Percentiles rank a stretch among this genome's conserved stretches.
phyloP scores from a whole-genome alignment of 1,140 invertebrate species.

The Drosophila paulistorum region DNA sequence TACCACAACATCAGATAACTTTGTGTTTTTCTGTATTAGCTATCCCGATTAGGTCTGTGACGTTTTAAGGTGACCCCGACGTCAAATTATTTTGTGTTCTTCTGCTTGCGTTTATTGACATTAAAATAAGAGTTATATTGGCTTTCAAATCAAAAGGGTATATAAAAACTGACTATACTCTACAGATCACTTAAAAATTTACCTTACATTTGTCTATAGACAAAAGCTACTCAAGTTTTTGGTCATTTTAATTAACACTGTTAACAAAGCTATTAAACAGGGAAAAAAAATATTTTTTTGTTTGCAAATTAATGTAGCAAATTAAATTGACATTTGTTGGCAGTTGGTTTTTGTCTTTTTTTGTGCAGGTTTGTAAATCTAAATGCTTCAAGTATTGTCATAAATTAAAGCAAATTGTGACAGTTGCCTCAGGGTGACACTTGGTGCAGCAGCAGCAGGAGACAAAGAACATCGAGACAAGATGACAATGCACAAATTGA shows the following conservation, averaged over 20 bases:
- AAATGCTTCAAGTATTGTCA: slow-evolving; percentile 32
- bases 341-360: slow-evolving; percentile 9
- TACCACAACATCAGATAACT: too few species aligned
- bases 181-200: slow-evolving; percentile 11
- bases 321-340: slow-evolving; percentile 38
- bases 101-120: too few species aligned
- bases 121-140: too few species aligned
- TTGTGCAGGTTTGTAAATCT: slow-evolving; percentile 9
- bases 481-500: slow-evolving; percentile 53
- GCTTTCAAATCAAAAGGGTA: too few species aligned
- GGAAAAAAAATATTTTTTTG: not conserved
- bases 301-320: slow-evolving; percentile 47
- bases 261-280: slow-evolving; percentile 30
- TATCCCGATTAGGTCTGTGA: too few species aligned
- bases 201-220: slow-evolving; percentile 14
- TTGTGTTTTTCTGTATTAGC: too few species aligned
- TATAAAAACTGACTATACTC: too few species aligned
- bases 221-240: slow-evolving; percentile 15
- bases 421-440: slow-evolving; percentile 41
- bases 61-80: too few species aligned
- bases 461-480: slow-evolving; percentile 39
- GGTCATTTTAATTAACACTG: slow-evolving; percentile 52
- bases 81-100: too few species aligned
- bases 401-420: slow-evolving; percentile 51
- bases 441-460: not conserved